Evolutionary conservation across 2,888 invertebrate genomes (phyloP), one percentile per base, ranked within the genome.

Genomic region (Homarus gammarus): DNA sequence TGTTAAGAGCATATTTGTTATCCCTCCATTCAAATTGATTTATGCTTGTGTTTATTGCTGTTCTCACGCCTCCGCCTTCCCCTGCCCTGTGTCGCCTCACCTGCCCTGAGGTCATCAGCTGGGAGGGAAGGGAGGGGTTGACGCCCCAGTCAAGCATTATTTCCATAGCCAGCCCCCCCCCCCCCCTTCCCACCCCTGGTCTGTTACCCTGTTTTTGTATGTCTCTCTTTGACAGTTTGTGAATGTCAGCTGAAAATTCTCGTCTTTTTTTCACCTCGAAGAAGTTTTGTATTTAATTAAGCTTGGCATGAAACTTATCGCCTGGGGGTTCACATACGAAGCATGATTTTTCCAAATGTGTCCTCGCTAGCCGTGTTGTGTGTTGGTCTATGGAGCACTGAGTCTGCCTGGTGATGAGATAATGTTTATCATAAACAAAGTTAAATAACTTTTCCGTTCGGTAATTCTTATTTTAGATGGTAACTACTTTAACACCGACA

Each of bases 241-340:
- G 78, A 56, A 27, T 78, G 78, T 78, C 78, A 33, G 56, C 56
- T 33, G 51, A 78, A 56, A 75, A 18, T 27, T 49, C 64, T 64
- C 49, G 27, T 56, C n/a, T 75, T 75, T 75, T 78, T 56, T 40
- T 33, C 49, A 31, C 33, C 56, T n/a, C 38, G 15, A 33, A 33
- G 15, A 12, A 78, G 78, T 78, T 78, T 78, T 78, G 78, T 78
- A 78, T 78, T 78, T 78, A 51, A 78, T 78, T 78, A 78, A 78
- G 64, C 64, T n/a, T 8, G 64, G 27, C 64, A 64, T 64, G 27
- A 64, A 27, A 64, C 10, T 27, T 27, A 64, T 64, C 27, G 27
- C 64, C 27, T 64, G n/a, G 10, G 56, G 31, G 27, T 27, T 64
- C 64, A 64, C 18, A 27, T 64, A 27, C n/a, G 64, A 27, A n/a